These are phyloP conservation scores for Gymnosoma rotundatum DNA, from an alignment of 2,888 invertebrate genomes.

Conservation along the genomic window DNA sequence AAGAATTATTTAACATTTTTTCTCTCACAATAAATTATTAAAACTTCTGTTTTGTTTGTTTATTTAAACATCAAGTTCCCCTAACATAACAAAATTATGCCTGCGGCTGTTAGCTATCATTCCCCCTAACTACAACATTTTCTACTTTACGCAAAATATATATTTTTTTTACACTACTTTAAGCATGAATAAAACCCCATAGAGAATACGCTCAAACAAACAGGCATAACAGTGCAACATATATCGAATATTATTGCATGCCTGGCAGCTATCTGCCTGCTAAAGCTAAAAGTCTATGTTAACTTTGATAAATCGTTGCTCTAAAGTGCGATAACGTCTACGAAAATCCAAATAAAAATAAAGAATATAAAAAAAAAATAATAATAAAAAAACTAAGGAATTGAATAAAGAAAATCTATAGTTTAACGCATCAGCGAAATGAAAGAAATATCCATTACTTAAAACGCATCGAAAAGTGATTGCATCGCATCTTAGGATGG, in stretches of 20 bases:
- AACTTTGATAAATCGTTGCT: conserved; percentile 81
- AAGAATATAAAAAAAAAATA: conserved; percentile 35
- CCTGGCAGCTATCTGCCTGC: conserved; percentile 69
- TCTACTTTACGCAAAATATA: conserved; percentile 66
- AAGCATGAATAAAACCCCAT: conserved; percentile 56
- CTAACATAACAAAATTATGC: background rate
- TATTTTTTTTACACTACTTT: conserved; percentile 27
- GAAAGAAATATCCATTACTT: conserved; percentile 63
- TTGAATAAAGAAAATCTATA: conserved; percentile 59
- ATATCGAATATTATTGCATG: conserved; percentile 62
- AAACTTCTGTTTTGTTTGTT: background rate
- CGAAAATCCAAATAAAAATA: conserved; percentile 44
- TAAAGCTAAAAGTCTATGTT: conserved; percentile 79
- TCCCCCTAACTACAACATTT: conserved; percentile 53
- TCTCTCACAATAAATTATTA: background rate
- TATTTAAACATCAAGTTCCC: background rate
- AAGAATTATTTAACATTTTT: too few species aligned
- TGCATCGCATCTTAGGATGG: conserved; percentile 67
- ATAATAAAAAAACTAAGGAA: conserved; percentile 32
- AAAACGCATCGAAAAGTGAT: conserved; percentile 70
- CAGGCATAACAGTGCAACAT: conserved; percentile 35
- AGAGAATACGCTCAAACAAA: conserved; percentile 59
- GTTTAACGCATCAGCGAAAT: conserved; percentile 53
- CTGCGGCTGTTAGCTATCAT: conserved; percentile 36
- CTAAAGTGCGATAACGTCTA: conserved; percentile 77